These are phyloP conservation scores for Baronia brevicornis DNA, from an alignment of 2,888 invertebrate genomes.

Conservation along the genomic window DNA sequence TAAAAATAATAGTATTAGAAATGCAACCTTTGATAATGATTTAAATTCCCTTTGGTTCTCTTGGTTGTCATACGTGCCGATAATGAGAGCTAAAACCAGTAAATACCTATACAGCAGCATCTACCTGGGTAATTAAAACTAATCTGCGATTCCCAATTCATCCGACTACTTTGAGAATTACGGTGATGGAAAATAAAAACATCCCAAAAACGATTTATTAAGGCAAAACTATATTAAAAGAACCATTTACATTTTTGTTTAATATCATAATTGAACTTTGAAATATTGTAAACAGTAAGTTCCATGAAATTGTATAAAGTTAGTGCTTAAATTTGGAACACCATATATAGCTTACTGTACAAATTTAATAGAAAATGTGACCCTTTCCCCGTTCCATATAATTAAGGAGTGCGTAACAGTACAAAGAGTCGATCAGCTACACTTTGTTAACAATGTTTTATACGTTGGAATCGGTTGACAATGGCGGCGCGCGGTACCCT, in stretches of 20 bases:
- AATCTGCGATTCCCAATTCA: too few relatives aligned
- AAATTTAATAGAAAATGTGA: constrained; percentile 74
- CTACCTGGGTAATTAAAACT: too few relatives aligned
- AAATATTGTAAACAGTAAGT: neutral
- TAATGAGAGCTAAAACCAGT: too few relatives aligned
- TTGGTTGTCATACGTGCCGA: too few relatives aligned
- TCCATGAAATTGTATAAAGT: neutral
- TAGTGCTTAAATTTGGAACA: constrained; percentile 26
- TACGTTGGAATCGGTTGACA: constrained; percentile 72
- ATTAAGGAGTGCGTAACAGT: constrained; percentile 66
- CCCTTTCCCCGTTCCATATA: constrained; percentile 72
- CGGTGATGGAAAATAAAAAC: too few relatives aligned
- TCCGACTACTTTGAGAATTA: too few relatives aligned
- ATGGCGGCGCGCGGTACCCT: constrained; percentile 58
- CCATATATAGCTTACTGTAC: constrained; percentile 43
- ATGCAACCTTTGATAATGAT: too few relatives aligned
- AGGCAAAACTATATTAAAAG: constrained; percentile 1
- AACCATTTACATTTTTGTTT: too few relatives aligned
- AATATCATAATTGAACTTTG: neutral
- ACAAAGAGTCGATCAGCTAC: constrained; percentile 69
- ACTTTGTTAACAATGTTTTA: constrained; percentile 65
- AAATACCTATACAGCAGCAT: too few relatives aligned
- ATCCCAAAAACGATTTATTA: neutral
- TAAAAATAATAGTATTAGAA: too few relatives aligned
- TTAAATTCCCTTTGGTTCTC: too few relatives aligned